These are phyloP conservation scores for Dione juno DNA, from an alignment of 2,888 invertebrate genomes.

Conservation along the genomic window DNA sequence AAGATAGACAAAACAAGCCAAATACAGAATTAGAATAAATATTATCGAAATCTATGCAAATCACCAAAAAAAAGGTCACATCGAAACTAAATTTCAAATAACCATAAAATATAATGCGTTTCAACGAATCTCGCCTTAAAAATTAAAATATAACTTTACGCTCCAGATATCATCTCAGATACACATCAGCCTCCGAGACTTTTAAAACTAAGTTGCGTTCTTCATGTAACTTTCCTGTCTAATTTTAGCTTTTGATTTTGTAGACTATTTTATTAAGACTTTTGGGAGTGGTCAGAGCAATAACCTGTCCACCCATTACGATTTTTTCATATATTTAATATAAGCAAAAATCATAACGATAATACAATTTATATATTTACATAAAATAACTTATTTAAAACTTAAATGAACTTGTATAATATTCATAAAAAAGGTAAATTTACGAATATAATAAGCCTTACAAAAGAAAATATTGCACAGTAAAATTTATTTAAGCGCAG, in stretches of 20 bases:
- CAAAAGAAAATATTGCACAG: conserved; percentile 12
- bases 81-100: neutral
- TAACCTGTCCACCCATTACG: neutral
- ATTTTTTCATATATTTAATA: conserved; percentile 9
- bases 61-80: neutral
- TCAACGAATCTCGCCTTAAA: conserved; percentile 1
- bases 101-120: neutral
- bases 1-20: neutral
- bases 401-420: too few species aligned
- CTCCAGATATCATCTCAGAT: conserved; percentile 22
- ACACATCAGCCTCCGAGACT: conserved; percentile 16
- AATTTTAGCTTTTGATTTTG: conserved; percentile 21
- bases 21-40: neutral
- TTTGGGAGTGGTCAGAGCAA: conserved; percentile 20
- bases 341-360: conserved; percentile 2
- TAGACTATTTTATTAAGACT: conserved; percentile 15
- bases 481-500: conserved; percentile 17
- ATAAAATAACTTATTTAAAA: conserved; percentile 5
- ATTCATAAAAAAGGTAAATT: neutral
- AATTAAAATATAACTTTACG: conserved; percentile 5
- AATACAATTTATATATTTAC: neutral
- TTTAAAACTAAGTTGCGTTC: conserved; percentile 22
- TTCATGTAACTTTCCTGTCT: conserved; percentile 14
- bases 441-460: neutral
- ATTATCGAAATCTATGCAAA: neutral